A percentile compares a stretch with the other conserved stretches of the same genome.
These are phyloP conservation scores for Sciaenops ocellatus DNA, from an alignment of 2,797 vertebrate species.

Conservation along the genomic window DNA sequence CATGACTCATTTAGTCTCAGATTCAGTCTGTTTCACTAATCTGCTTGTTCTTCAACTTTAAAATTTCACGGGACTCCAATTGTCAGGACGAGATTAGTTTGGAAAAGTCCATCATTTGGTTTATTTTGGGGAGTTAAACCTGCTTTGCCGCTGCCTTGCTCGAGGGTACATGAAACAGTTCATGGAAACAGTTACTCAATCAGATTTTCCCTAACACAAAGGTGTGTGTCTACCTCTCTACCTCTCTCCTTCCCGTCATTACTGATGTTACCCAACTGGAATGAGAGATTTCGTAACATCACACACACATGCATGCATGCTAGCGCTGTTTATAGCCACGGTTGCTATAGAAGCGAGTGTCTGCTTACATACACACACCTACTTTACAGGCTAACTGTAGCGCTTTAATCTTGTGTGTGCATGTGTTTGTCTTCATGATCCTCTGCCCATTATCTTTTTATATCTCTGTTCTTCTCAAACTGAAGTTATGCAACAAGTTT, in stretches of 20 bases:
- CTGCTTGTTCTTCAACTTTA: neutral
- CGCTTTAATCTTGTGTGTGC: neutral
- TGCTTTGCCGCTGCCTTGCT: neutral
- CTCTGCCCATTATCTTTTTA: conserved; percentile 14
- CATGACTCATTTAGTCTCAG: conserved; percentile 3
- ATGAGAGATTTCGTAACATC: conserved; percentile 25
- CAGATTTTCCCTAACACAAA: neutral
- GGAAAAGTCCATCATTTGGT: neutral
- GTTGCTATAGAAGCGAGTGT: conserved; percentile 42
- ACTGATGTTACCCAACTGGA: conserved; percentile 15
- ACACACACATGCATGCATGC: neutral
- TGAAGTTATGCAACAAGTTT: neutral
- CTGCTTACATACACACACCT: conserved; percentile 34
- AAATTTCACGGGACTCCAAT: too few relatives aligned
- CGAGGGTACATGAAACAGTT: neutral
- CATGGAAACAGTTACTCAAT: conserved; percentile 32
- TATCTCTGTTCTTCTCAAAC: neutral
- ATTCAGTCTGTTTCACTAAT: neutral
- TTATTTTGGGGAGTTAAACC: neutral
- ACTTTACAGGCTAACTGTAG: neutral
- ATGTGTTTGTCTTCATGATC: conserved; percentile 19
- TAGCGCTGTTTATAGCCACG: neutral
- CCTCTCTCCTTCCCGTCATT: neutral
- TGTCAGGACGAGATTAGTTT: neutral
- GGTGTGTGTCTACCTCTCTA: conserved; percentile 8